These are phyloP conservation scores for Austrolebias charrua DNA, from an alignment of 2,797 vertebrate genomes.

Conservation along the genomic window DNA sequence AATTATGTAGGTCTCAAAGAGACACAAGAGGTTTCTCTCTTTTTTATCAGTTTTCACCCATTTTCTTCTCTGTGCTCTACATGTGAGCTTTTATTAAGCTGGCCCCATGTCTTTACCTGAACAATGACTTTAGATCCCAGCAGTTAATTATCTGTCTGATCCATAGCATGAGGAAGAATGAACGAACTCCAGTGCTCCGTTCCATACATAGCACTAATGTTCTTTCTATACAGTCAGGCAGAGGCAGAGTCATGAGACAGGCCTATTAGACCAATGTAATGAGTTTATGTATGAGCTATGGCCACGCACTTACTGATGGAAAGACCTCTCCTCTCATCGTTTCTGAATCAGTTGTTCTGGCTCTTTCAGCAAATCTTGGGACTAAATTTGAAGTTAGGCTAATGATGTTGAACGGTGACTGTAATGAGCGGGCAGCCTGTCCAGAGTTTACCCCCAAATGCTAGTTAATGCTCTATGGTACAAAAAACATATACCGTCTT, in stretches of 20 bases:
- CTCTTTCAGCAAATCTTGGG: constrained; percentile 25
- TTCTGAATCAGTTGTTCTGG: constrained; percentile 45
- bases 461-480: too few relatives aligned
- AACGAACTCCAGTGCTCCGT: constrained; percentile 61
- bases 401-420: constrained; percentile 18
- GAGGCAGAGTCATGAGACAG: constrained; percentile 68
- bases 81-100: constrained; percentile 61
- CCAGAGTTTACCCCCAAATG: too few relatives aligned
- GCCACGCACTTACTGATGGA: constrained; percentile 45
- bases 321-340: constrained; percentile 36
- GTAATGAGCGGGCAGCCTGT: not conserved
- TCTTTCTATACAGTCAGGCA: constrained; percentile 63
- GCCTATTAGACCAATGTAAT: constrained; percentile 76
- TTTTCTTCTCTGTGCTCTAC: constrained; percentile 33
- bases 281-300: constrained; percentile 81
- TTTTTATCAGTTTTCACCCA: constrained; percentile 22
- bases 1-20: not conserved
- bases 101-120: constrained; percentile 71
- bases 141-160: constrained; percentile 82
- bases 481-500: too few relatives aligned
- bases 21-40: constrained; percentile 26
- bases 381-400: constrained; percentile 43
- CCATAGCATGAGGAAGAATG: constrained; percentile 72
- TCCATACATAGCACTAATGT: constrained; percentile 68
- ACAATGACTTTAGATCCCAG: constrained; percentile 75